phyloP scores from a whole-genome alignment of 2,797 vertebrate genomes.

The Parotocinclus haroldoi region DNA sequence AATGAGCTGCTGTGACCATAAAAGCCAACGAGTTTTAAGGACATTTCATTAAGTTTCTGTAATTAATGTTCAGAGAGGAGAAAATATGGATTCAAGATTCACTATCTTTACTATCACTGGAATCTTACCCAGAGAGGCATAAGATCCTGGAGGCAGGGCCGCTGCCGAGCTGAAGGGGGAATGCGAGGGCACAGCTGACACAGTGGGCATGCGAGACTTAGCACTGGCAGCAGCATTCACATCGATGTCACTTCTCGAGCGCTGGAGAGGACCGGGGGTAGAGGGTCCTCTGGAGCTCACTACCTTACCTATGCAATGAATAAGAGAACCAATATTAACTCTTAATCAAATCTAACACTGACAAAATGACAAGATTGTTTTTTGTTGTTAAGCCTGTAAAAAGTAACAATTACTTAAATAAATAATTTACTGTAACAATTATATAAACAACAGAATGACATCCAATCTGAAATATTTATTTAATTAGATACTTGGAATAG shows the following conservation, averaged over 20 bases:
- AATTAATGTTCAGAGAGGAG: conserved; percentile 38
- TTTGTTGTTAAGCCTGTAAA: too few relatives aligned
- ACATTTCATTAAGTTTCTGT: conserved; percentile 37
- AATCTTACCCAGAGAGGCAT: conserved; percentile 91
- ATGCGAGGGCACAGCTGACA: conserved; percentile 75
- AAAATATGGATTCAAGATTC: conserved; percentile 8
- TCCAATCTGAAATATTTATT: too few relatives aligned
- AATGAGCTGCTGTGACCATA: conserved; percentile 43
- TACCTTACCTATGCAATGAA: conserved; percentile 75
- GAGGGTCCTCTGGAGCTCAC: conserved; percentile 79
- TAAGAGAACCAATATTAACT: conserved; percentile 4
- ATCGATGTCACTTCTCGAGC: conserved; percentile 94
- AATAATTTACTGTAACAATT: too few relatives aligned
- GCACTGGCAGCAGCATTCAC: conserved; percentile 94
- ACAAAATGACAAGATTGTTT: too few relatives aligned
- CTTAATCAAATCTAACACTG: too few relatives aligned
- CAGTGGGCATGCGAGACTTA: conserved; percentile 86
- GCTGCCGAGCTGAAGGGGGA: conserved; percentile 88
- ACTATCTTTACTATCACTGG: background rate
- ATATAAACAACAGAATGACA: too few relatives aligned
- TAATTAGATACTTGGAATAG: too few relatives aligned
- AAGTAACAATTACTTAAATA: too few relatives aligned
- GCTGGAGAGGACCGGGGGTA: conserved; percentile 87
- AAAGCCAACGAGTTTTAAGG: conserved; percentile 51
- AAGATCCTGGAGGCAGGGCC: conserved; percentile 91